phyloP scores from a whole-genome alignment of 2,888 invertebrate species.

The Conops quadrifasciatus region DNA sequence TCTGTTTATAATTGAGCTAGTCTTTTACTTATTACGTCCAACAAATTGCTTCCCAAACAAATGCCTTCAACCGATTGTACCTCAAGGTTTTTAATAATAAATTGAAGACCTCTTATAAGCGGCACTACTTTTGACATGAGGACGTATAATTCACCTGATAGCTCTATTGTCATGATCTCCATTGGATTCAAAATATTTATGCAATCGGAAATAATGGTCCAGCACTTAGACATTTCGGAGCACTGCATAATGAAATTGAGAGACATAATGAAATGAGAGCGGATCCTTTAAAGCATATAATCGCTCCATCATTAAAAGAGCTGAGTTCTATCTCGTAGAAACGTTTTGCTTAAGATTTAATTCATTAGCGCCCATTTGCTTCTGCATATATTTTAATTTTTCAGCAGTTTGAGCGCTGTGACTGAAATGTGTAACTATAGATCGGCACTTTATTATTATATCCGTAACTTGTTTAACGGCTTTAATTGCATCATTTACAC shows the following conservation, averaged over 20 bases:
- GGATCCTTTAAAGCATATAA: slow-evolving; percentile 10
- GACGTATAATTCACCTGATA: slow-evolving; percentile 16
- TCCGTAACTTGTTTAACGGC: background rate
- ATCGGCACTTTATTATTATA: background rate
- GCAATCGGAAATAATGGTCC: slow-evolving; percentile 13
- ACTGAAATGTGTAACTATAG: slow-evolving; percentile 9
- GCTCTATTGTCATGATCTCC: slow-evolving; percentile 12
- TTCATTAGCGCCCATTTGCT: slow-evolving; percentile 2
- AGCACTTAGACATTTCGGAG: slow-evolving; percentile 3
- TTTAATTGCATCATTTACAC: slow-evolving; percentile 21
- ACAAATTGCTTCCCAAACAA: background rate
- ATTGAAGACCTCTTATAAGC: slow-evolving; percentile 7
- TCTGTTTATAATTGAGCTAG: background rate
- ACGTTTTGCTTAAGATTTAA: slow-evolving; percentile 13
- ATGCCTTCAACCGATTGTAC: slow-evolving; percentile 5
- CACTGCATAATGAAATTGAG: background rate
- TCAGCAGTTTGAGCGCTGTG: slow-evolving; percentile 9
- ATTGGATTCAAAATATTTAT: slow-evolving; percentile 23
- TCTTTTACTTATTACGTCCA: slow-evolving; percentile 8
- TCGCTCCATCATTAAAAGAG: slow-evolving; percentile 19
- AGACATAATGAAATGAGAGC: background rate
- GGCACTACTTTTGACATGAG: slow-evolving; percentile 12
- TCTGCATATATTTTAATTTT: slow-evolving; percentile 17
- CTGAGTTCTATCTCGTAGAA: slow-evolving; percentile 11
- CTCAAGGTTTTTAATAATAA: background rate